phyloP scores from a whole-genome alignment of 2,113 vertebrate species.

The Lycocorax pyrrhopterus region DNA sequence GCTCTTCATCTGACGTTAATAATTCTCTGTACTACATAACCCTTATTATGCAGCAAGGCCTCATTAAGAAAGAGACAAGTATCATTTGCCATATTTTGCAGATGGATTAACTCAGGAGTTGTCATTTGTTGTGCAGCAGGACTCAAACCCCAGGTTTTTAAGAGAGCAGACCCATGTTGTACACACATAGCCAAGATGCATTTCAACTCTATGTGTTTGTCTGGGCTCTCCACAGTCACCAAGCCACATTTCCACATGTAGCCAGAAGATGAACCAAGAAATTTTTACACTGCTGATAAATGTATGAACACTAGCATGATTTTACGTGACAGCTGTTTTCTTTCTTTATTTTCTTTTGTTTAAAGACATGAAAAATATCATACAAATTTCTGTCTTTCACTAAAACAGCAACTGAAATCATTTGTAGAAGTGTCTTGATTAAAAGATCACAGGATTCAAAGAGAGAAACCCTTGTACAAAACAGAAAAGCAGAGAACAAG shows the following conservation, averaged over 20 bases:
- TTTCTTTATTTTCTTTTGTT: neutral
- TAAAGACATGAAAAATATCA: neutral
- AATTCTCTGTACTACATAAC: slow-evolving; percentile 25
- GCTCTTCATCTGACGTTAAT: slow-evolving; percentile 30
- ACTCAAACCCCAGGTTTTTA: slow-evolving; percentile 21
- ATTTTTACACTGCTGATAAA: neutral
- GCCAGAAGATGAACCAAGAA: neutral
- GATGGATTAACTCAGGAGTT: slow-evolving; percentile 35
- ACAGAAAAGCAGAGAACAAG: neutral
- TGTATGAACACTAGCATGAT: neutral
- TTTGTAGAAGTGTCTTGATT: neutral
- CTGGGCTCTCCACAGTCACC: neutral
- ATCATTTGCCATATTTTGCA: slow-evolving; percentile 50
- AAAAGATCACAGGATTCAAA: neutral
- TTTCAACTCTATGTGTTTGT: neutral
- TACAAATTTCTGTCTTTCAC: neutral
- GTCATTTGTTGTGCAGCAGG: neutral
- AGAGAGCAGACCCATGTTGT: neutral
- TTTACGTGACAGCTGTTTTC: neutral
- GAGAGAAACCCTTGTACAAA: neutral
- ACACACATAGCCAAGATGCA: neutral
- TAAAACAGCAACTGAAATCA: neutral
- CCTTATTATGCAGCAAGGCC: slow-evolving; percentile 47
- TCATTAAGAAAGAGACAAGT: slow-evolving; percentile 57
- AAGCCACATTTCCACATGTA: neutral